Evolutionary conservation across 1,140 invertebrate genomes (phyloP), one percentile per base, ranked within the genome.

Genomic region (Aphelenchoides besseyi): DNA sequence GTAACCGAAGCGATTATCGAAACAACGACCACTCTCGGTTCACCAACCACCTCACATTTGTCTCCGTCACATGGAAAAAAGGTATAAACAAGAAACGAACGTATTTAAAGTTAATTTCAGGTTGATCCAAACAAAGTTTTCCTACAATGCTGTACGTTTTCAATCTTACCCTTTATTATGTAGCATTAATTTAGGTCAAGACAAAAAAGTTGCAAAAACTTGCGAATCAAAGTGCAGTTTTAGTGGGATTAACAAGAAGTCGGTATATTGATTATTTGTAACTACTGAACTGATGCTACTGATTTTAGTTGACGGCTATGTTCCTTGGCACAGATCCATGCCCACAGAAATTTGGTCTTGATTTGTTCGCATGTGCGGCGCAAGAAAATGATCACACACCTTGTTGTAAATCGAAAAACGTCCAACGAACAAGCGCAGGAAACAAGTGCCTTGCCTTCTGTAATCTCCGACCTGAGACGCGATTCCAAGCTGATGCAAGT

Each of bases 321-420:
- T 82, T 82, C 71, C 54, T 82, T 23, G 80, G 80, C 33, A 76
- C 80, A 23, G 80, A 82, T 72, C 64, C 81, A n/a, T 82, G 80
- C 37, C 80, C 80, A 18, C 80, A 83, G 68, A 36, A 41, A 18
- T 63, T 72, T 52, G 80, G 80, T 5, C 69, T 78, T 3, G 79
- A 81, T 41, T 36, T 82, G 26, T 71, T 82, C 33, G 61, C 82
- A 26, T 82, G 80, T 68, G 80, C 80, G n/a, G 80, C 80, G 0
- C 73, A 79, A 30, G 80, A 78, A 16, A 61, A 48, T 12, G 80
- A 82, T 63, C 80, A 82, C 72, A 82, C 75, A 9, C 12, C n/a
- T n/a, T 76, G 74, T 52, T 76, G 74, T 62, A 16, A 36, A 30
- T 8, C 18, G 5, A 76, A 74, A 36, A 76, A 76, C 9, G 74